Evolutionary conservation across 1,140 invertebrate genomes (phyloP).

Genomic region (Papilio polytes): DNA sequence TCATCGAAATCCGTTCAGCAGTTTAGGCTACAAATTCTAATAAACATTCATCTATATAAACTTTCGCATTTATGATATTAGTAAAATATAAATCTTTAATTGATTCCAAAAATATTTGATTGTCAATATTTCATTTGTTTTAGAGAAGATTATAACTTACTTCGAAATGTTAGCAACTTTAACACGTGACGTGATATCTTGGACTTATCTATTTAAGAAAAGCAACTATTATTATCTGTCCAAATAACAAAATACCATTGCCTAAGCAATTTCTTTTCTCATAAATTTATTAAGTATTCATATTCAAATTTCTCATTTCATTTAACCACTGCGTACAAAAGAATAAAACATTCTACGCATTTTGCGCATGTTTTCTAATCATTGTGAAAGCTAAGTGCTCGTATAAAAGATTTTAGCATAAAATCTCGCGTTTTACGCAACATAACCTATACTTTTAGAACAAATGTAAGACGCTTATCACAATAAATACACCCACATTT

Average conservation of each 20-base stretch:
- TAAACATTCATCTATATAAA: not conserved
- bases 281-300: not conserved
- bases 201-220: too few species aligned
- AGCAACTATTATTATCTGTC: too few species aligned
- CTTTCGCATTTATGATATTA: too few species aligned
- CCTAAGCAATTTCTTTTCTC: not conserved
- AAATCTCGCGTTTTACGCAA: not conserved
- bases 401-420: not conserved
- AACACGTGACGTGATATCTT: too few species aligned
- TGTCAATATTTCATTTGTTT: too few species aligned
- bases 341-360: not conserved
- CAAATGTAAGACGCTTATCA: not conserved
- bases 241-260: too few species aligned
- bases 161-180: too few species aligned
- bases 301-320: not conserved
- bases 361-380: conserved; percentile 2
- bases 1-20: too few species aligned
- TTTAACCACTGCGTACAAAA: not conserved
- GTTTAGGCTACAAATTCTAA: too few species aligned
- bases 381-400: conserved; percentile 4
- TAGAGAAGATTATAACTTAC: not conserved
- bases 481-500: conserved; percentile 33
- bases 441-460: not conserved
- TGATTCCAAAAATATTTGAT: too few species aligned
- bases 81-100: too few species aligned